Percentiles rank a stretch among this genome's conserved stretches.
phyloP scores from a whole-genome alignment of 2,797 vertebrate genomes.

The Liasis olivaceus region DNA sequence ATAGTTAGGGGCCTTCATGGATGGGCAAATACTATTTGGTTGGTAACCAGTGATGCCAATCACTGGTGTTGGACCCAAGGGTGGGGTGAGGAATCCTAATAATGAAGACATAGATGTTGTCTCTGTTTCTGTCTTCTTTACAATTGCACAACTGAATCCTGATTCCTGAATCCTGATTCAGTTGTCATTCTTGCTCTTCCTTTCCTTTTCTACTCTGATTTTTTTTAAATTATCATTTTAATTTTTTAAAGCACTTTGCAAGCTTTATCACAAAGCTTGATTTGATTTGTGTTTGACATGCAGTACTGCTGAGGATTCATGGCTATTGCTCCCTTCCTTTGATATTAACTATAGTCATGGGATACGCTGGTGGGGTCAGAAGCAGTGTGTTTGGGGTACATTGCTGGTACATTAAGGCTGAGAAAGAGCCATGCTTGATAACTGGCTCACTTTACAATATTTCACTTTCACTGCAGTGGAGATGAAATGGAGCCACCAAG shows the following conservation, averaged over 20 bases:
- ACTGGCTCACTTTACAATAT: neutral
- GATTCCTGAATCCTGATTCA: neutral
- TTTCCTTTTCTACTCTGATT: neutral
- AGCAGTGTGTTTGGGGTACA: neutral
- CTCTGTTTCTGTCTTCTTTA: neutral
- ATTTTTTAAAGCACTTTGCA: neutral
- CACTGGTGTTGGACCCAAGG: neutral
- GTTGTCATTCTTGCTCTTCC: neutral
- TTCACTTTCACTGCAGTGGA: neutral
- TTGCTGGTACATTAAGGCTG: neutral
- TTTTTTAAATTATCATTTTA: neutral
- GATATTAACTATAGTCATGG: neutral
- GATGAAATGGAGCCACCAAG: neutral
- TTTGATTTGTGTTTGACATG: neutral
- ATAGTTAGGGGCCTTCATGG: neutral
- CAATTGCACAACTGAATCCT: too few species aligned
- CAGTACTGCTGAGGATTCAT: neutral
- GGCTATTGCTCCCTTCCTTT: neutral
- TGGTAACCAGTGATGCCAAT: neutral
- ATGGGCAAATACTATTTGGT: neutral
- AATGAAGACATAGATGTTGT: neutral
- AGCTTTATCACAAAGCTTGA: too few species aligned
- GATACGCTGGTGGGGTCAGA: neutral
- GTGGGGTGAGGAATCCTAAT: neutral
- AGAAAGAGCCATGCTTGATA: neutral